Base-by-base conservation (phyloP, 1,140 invertebrate genomes). In the Diplogasteroides magnus region DNA sequence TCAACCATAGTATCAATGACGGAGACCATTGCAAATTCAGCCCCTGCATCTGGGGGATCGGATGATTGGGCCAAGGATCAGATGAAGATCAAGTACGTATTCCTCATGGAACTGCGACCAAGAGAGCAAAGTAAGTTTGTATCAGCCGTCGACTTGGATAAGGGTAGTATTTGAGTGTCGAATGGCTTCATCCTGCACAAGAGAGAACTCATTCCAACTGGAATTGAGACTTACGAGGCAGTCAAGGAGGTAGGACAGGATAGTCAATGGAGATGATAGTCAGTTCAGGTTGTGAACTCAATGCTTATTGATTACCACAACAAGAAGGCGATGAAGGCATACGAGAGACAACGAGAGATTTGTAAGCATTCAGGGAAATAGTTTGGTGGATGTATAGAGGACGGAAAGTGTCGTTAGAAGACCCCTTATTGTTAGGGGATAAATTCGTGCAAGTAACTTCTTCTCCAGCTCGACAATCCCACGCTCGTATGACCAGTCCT, bases 211-310 rank as follows among this genome's bases (percentile, higher is more conserved):
- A 80, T 87, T 48, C 87, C 89, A 26, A 88, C 89, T 69, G 89
- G 88, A 1, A 81, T 84, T 67, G 91, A 93, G 83, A 91, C 90
- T 0, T 91, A 89, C 81, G 85, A 87, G 31, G 85, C 83, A 14
- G 74, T 86, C 31, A 77, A 79, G 58, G 83, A 83, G 31, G 70
- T 81, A 11, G 6, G 37, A 48, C 26, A 74, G 75, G 26, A 74
- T 23, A 56, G 23, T 0, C 15, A 56, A 56, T 56, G 55, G 25
- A 67, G 55, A 23, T 58, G 57, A 13, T 59, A 55, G 14, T 31
- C 57, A 58, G 29, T 60, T 14, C 65, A 67, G n/a, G 59, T 67
- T 48, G 59, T 31, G 29, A 67, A 67, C 19, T 48, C 37, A 6
- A 48, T 48, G 37, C 37, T 48, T 19, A 19, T 19, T 6, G 6